These are phyloP conservation scores for Tinea pellionella DNA, from an alignment of 2,888 invertebrate genomes.

Conservation along the genomic window DNA sequence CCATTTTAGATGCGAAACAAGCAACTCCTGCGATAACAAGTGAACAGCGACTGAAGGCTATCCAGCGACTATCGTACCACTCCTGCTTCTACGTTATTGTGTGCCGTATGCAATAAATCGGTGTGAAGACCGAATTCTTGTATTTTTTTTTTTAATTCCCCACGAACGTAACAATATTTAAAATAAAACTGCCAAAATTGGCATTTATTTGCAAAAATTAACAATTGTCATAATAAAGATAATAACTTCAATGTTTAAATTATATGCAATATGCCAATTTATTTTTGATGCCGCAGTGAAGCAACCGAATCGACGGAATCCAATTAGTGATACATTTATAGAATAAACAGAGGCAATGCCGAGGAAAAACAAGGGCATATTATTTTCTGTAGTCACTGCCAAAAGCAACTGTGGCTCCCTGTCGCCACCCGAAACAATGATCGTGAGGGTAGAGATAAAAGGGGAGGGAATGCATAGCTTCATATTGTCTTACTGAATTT, in stretches of 20 bases:
- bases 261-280: neutral
- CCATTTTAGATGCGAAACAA: too few relatives aligned
- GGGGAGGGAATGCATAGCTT: slow-evolving; percentile 51
- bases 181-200: too few relatives aligned
- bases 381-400: slow-evolving; percentile 42
- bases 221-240: neutral
- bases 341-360: slow-evolving; percentile 32
- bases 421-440: slow-evolving; percentile 54
- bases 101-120: too few relatives aligned
- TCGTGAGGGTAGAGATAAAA: slow-evolving; percentile 53
- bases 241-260: neutral
- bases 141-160: too few relatives aligned
- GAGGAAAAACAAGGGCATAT: slow-evolving; percentile 51
- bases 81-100: too few relatives aligned
- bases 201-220: too few relatives aligned
- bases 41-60: too few relatives aligned
- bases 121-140: too few relatives aligned
- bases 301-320: slow-evolving; percentile 22
- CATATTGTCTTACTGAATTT: slow-evolving; percentile 67
- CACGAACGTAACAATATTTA: too few relatives aligned
- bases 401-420: slow-evolving; percentile 40
- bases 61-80: too few relatives aligned
- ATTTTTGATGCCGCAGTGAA: neutral
- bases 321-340: slow-evolving; percentile 43
- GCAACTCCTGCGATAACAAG: too few relatives aligned